Percentiles rank a stretch among this genome's conserved stretches.
These are phyloP conservation scores for Chlorodrepanis virens DNA, from an alignment of 2,113 vertebrate species.

Conservation along the genomic window DNA sequence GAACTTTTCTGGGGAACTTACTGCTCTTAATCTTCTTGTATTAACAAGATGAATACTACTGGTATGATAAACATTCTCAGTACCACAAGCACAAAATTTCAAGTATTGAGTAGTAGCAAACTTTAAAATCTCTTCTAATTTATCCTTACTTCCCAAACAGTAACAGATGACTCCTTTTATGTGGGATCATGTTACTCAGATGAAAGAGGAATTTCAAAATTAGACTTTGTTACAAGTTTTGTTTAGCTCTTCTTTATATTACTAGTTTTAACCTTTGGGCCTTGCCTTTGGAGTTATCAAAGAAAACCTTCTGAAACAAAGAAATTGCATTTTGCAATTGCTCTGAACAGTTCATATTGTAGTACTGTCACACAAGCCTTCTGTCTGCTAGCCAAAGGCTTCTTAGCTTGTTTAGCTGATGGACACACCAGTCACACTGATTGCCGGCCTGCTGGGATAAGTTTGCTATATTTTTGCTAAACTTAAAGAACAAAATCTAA, in stretches of 20 bases:
- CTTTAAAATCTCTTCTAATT: background rate
- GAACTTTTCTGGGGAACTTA: background rate
- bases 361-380: background rate
- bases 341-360: background rate
- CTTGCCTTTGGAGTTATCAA: background rate
- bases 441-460: background rate
- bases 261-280: background rate
- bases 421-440: background rate
- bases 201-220: constrained; percentile 1
- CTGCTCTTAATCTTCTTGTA: background rate
- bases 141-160: background rate
- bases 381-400: background rate
- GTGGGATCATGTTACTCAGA: background rate
- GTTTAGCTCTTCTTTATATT: background rate
- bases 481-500: background rate
- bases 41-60: background rate
- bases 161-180: background rate
- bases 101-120: background rate
- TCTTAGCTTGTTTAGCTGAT: background rate
- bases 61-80: background rate
- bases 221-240: background rate
- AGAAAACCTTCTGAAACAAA: background rate
- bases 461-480: background rate
- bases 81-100: background rate
- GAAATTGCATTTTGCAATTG: background rate